Conservation (phyloP, 2,113 vertebrate genomes). For the Gavia stellata region DNA sequence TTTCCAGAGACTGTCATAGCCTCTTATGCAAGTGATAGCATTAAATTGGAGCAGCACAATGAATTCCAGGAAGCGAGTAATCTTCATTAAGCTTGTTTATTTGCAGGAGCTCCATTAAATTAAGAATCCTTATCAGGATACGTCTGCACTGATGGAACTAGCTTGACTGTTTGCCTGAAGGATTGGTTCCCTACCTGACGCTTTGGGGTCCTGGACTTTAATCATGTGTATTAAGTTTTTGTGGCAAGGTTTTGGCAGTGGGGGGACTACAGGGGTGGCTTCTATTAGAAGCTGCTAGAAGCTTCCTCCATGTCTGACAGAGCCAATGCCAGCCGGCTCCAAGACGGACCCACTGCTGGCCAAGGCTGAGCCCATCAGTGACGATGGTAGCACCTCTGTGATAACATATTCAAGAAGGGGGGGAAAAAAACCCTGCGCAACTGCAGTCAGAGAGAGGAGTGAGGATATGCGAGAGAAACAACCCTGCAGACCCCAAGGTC, state of each 20-base stretch:
- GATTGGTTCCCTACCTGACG: background rate
- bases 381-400: background rate
- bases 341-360: background rate
- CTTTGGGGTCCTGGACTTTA: background rate
- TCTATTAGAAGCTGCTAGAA: background rate
- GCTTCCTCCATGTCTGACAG: background rate
- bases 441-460: background rate
- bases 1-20: constrained; percentile 31
- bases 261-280: background rate
- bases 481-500: background rate
- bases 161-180: background rate
- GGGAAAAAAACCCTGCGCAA: background rate
- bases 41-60: constrained; percentile 48
- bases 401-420: background rate
- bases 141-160: background rate
- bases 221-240: background rate
- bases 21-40: constrained; percentile 53
- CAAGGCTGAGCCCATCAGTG: background rate
- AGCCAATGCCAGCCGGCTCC: background rate
- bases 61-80: constrained; percentile 56
- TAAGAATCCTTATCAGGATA: constrained; percentile 46
- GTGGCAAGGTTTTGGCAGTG: background rate
- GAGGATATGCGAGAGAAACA: background rate
- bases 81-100: constrained; percentile 64
- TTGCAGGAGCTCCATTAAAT: constrained; percentile 60